These are phyloP conservation scores for Vesta saturnalis DNA, from an alignment of 2,888 invertebrate species.

Conservation along the genomic window DNA sequence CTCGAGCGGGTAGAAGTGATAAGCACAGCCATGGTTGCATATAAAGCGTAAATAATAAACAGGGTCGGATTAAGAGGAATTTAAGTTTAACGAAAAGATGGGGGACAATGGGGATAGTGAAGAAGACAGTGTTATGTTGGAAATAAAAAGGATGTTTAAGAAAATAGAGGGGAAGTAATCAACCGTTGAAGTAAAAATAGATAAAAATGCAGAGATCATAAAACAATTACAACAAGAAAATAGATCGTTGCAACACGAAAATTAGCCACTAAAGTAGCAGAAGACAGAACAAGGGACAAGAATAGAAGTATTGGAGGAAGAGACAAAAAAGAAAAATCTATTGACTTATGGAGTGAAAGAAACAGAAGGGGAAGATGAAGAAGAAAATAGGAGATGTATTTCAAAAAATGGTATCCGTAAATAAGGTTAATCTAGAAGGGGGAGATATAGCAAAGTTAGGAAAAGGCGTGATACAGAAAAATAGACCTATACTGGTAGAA, in stretches of 20 bases:
- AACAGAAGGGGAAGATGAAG: not conserved
- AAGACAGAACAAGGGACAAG: not conserved
- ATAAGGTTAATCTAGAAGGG: not conserved
- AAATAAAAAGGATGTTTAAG: not conserved
- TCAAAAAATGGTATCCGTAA: too few relatives aligned
- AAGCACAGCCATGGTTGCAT: too few relatives aligned
- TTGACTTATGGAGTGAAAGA: not conserved
- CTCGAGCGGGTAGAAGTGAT: not conserved
- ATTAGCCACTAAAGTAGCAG: not conserved
- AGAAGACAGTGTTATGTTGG: not conserved
- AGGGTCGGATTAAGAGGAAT: not conserved
- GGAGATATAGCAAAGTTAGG: not conserved
- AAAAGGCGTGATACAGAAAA: not conserved
- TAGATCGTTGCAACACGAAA: not conserved
- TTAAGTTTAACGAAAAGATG: not conserved
- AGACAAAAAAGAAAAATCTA: not conserved
- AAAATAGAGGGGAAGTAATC: not conserved
- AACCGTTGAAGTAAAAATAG: not conserved
- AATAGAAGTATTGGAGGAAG: not conserved
- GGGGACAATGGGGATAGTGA: not conserved
- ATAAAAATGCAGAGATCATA: not conserved
- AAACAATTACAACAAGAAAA: not conserved
- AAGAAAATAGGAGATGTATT: not conserved
- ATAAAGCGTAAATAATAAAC: too few relatives aligned
- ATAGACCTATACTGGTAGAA: not conserved